Evolutionary conservation across 2,113 vertebrate species (phyloP).

Genomic region (Colius striatus): DNA sequence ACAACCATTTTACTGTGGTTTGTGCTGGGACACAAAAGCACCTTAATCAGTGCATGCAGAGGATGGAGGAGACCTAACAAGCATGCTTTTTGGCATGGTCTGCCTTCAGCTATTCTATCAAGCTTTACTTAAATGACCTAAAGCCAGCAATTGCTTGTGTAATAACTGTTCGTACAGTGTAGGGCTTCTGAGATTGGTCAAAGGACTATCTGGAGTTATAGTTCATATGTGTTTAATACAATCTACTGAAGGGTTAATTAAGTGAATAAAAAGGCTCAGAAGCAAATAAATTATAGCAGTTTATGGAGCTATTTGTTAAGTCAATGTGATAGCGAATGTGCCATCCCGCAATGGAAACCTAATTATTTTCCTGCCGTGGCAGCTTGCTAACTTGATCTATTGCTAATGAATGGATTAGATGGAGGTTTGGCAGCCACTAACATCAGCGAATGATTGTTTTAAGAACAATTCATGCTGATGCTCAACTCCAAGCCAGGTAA

Average conservation of each 20-base stretch:
- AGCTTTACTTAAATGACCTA: conserved; percentile 13
- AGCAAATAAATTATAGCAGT: conserved; percentile 33
- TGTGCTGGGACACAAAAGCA: neutral
- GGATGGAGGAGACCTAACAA: neutral
- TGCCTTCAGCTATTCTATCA: neutral
- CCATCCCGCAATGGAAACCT: conserved; percentile 8
- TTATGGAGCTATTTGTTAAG: conserved; percentile 33
- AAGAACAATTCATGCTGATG: neutral
- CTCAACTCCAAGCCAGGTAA: neutral
- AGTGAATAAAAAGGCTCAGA: neutral
- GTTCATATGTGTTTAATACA: neutral
- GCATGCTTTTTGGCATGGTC: neutral
- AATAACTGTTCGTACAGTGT: neutral
- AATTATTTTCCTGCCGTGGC: conserved; percentile 42
- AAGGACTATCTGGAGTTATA: neutral
- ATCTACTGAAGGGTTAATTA: neutral
- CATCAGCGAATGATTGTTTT: neutral
- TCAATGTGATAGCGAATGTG: conserved; percentile 4
- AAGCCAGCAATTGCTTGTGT: neutral
- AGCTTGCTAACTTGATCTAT: conserved; percentile 18
- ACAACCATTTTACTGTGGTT: neutral
- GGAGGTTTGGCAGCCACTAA: conserved; percentile 3
- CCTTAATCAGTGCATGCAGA: neutral
- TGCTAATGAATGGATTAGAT: conserved; percentile 34
- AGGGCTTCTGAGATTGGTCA: neutral